These are phyloP conservation scores for Takifugu ocellatus DNA, from an alignment of 2,797 vertebrate genomes.

Conservation along the genomic window DNA sequence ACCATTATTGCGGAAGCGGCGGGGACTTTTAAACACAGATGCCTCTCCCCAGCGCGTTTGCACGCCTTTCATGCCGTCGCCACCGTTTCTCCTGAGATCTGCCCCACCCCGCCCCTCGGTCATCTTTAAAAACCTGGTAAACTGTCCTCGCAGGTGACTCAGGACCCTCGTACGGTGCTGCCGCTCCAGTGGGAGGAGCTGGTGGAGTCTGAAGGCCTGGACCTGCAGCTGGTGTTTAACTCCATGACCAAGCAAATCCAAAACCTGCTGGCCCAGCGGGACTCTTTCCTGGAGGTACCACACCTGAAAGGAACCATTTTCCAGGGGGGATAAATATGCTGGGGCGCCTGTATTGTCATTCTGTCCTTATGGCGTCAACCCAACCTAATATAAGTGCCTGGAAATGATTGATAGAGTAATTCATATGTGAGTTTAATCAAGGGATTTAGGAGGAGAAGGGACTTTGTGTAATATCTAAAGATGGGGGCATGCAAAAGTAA, in stretches of 20 bases:
- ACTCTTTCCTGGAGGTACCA: constrained; percentile 76
- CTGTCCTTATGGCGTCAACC: no score
- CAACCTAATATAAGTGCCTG: no score
- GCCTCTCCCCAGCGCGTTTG: constrained; percentile 35
- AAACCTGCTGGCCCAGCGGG: constrained; percentile 80
- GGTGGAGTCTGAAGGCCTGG: constrained; percentile 63
- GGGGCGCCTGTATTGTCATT: no score
- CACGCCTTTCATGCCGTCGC: not conserved
- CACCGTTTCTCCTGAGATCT: constrained; percentile 29
- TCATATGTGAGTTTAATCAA: no score
- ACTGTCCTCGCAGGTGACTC: constrained; percentile 80
- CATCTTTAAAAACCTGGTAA: constrained; percentile 14
- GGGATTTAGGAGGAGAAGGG: no score
- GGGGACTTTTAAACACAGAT: constrained; percentile 22
- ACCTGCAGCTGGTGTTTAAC: constrained; percentile 75
- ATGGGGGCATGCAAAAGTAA: not conserved
- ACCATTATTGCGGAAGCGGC: constrained; percentile 39
- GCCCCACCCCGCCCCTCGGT: not conserved
- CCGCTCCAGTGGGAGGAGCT: constrained; percentile 80
- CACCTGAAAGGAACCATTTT: no score
- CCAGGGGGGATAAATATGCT: no score
- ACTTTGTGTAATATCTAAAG: not conserved
- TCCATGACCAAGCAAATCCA: constrained; percentile 78
- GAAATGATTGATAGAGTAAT: no score
- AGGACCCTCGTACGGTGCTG: constrained; percentile 80